Evolutionary conservation across 1,140 invertebrate genomes (phyloP), one percentile per base, ranked within the genome.

Genomic region (Branchinecta lindahli): DNA sequence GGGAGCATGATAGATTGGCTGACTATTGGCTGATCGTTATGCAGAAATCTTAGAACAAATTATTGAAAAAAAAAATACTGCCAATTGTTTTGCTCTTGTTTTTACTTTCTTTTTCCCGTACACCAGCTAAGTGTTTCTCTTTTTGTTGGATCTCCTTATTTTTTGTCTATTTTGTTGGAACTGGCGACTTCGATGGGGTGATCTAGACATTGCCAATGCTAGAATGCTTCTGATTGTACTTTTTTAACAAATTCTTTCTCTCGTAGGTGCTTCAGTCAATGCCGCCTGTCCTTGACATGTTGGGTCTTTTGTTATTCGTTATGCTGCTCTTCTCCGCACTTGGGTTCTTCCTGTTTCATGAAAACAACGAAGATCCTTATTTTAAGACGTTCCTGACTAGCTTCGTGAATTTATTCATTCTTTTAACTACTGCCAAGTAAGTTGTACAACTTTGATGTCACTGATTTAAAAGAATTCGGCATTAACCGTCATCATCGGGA

Each of bases 361-460:
- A 80, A 72, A 84, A 88, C 75, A 81, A 85, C 46, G 83, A 85
- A 73, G 89, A 92, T 78, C 82, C 85, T 73, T 88, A 92, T 79
- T 94, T 93, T 77, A 79, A 79, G 66, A 88, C 88, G 3, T 81
- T 94, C 46, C 84, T 85, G 74, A 85, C 90, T 76, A 91, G 89
- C 72, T 94, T 94, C 79, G 87, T 94, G 72, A 93, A 87, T 76
- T 85, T 95, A 76, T 94, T 94, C 79, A 89, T 95, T 65, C 82
- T 95, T 20, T 81, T 94, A 0, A 95, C 92, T 0, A 94, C 92
- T 20, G 91, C 92, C 70, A 95, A 95, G 91, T 94, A 83, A 85
- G 52, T 61, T 61, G 18, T 61, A 1, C 18, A n/a, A 45, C 52
- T n/a, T 69, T 52, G n/a, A n/a, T n/a, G n/a, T n/a, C n/a, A n/a